These are phyloP conservation scores for Taeniopygia guttata DNA, from an alignment of 2,797 vertebrate genomes.

Conservation along the genomic window DNA sequence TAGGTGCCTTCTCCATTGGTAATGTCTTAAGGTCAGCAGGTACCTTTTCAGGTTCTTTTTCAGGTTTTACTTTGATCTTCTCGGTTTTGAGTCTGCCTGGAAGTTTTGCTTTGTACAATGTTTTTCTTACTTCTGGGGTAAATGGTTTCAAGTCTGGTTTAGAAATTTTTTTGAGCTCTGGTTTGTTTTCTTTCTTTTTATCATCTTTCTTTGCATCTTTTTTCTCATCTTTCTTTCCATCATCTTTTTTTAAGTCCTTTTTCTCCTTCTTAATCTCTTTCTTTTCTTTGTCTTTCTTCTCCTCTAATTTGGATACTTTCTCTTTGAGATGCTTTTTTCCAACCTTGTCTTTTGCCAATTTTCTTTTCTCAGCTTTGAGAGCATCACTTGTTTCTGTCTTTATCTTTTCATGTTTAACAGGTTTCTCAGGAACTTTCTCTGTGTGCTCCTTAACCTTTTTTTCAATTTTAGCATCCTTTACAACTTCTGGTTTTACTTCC, in stretches of 20 bases:
- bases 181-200: conserved; percentile 90
- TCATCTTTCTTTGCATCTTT: conserved; percentile 92
- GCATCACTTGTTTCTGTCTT: conserved; percentile 80
- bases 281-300: conserved; percentile 98
- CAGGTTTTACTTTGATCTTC: conserved; percentile 81
- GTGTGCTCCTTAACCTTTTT: conserved; percentile 85
- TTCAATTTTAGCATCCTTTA: conserved; percentile 88
- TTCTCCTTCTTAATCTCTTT: conserved; percentile 92
- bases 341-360: conserved; percentile 86
- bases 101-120: conserved; percentile 91
- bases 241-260: conserved; percentile 90
- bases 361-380: conserved; percentile 91
- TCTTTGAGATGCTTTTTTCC: conserved; percentile 90
- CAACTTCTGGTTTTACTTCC: conserved; percentile 82
- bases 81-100: conserved; percentile 87
- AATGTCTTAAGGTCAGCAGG: conserved; percentile 76
- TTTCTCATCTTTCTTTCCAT: conserved; percentile 89
- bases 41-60: conserved; percentile 75
- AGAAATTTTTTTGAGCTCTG: conserved; percentile 88
- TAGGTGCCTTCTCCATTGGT: conserved; percentile 55
- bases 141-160: conserved; percentile 95
- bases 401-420: conserved; percentile 81
- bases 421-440: conserved; percentile 84
- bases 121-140: conserved; percentile 96
- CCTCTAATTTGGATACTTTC: conserved; percentile 88